These are phyloP conservation scores for Elymnias hypermnestra DNA, from an alignment of 1,140 invertebrate genomes.

Conservation along the genomic window DNA sequence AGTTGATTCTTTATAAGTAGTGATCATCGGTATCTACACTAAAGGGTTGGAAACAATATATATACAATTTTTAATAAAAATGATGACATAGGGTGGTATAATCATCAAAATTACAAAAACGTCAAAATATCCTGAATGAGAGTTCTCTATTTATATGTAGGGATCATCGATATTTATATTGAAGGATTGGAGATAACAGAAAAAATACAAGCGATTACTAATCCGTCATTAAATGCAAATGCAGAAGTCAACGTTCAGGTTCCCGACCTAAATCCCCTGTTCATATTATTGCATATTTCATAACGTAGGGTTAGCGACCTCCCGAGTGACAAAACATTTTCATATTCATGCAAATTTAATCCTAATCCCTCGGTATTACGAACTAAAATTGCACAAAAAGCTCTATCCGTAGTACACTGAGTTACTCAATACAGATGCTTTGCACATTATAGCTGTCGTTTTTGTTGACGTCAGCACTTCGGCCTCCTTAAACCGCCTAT, in stretches of 20 bases:
- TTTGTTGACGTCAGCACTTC: slow-evolving; percentile 6
- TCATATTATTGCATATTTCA: slow-evolving; percentile 30
- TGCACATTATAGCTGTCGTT: slow-evolving; percentile 16
- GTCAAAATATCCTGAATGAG: too few species aligned
- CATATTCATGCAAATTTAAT: slow-evolving; percentile 1
- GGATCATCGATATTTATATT: too few species aligned
- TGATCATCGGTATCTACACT: too few species aligned
- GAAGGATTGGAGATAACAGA: too few species aligned
- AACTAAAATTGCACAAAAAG: slow-evolving; percentile 1
- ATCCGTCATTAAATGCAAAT: slow-evolving; percentile 17
- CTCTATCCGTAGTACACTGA: slow-evolving; percentile 4
- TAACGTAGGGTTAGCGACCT: slow-evolving; percentile 21
- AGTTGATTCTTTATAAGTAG: too few species aligned
- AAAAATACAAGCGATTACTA: too few species aligned
- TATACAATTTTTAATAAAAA: too few species aligned
- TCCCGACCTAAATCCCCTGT: slow-evolving; percentile 23
- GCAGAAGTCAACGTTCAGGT: slow-evolving; percentile 9
- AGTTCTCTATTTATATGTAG: too few species aligned
- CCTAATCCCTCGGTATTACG: background rate
- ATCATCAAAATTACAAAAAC: too few species aligned
- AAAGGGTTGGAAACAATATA: too few species aligned
- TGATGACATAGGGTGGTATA: too few species aligned
- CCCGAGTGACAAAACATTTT: background rate
- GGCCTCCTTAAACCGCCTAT: slow-evolving; percentile 6
- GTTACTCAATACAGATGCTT: slow-evolving; percentile 15